Conservation (phyloP, 1,140 invertebrate species). For the Anagrus nilaparvatae region DNA sequence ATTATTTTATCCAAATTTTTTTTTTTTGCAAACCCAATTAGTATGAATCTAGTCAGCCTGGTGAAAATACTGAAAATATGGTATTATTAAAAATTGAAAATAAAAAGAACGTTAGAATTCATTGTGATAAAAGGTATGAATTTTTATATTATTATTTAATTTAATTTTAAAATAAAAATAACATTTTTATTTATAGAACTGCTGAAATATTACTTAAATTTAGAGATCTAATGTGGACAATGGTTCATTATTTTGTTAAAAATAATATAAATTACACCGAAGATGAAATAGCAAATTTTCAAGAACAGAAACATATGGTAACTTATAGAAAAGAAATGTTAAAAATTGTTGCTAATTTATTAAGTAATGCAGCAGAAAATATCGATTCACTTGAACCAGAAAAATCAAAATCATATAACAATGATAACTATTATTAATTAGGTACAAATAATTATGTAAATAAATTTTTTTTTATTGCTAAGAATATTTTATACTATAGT, state of each 20-base stretch:
- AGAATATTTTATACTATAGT: too few species aligned
- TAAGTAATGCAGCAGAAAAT: slow-evolving; percentile 11
- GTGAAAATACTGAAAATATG: slow-evolving; percentile 19
- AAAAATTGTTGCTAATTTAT: slow-evolving; percentile 17
- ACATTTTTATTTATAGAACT: slow-evolving; percentile 12
- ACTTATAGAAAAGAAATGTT: slow-evolving; percentile 21
- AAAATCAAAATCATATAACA: not conserved
- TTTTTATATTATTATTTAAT: slow-evolving; percentile 6
- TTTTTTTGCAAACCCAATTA: not conserved
- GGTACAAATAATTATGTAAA: not conserved
- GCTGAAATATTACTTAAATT: slow-evolving; percentile 38
- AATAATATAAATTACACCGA: slow-evolving; percentile 24
- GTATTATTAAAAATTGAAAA: slow-evolving; percentile 30
- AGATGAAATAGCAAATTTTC: not conserved
- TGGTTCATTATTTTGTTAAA: slow-evolving; percentile 44
- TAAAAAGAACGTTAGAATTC: slow-evolving; percentile 30
- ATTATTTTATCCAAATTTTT: not conserved
- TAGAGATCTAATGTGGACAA: slow-evolving; percentile 41
- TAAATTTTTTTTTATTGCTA: slow-evolving; percentile 3
- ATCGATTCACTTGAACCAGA: slow-evolving; percentile 7
- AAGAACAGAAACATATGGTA: slow-evolving; percentile 10
- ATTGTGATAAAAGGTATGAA: slow-evolving; percentile 33
- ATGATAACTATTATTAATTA: not conserved
- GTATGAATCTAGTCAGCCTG: slow-evolving; percentile 2
- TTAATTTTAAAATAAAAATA: slow-evolving; percentile 1